Conservation (phyloP, 2,797 vertebrate species). For the Syngnathus rostellatus region DNA sequence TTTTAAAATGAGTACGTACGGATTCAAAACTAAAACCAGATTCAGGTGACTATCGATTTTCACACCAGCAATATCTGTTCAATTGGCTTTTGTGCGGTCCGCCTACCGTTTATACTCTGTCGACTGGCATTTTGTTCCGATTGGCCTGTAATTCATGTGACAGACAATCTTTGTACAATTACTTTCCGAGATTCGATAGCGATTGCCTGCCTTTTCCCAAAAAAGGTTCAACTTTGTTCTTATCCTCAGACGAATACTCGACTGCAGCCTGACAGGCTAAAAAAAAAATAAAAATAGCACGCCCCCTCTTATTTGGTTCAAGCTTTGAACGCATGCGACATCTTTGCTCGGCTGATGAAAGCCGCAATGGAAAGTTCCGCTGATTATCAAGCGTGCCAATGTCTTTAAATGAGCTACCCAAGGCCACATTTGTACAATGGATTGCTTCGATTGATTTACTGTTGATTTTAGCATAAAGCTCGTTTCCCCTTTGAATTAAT, state of each 20-base stretch:
- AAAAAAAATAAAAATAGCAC: neutral
- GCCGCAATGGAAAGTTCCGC: neutral
- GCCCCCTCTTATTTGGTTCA: neutral
- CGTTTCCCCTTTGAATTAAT: neutral
- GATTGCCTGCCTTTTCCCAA: neutral
- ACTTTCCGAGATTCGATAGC: neutral
- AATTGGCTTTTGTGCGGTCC: neutral
- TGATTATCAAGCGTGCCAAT: neutral
- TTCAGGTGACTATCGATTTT: neutral
- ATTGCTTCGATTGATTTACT: neutral
- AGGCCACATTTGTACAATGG: neutral
- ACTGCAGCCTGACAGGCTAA: neutral
- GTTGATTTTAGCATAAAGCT: slow-evolving; percentile 1
- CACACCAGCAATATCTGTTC: neutral
- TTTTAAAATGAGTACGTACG: neutral
- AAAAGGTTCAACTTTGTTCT: no score
- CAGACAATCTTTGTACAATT: neutral
- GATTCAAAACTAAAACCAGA: neutral
- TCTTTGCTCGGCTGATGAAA: neutral
- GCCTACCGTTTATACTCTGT: neutral
- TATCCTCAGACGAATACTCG: neutral
- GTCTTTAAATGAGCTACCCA: neutral
- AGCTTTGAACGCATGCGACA: neutral
- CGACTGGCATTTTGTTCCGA: neutral
- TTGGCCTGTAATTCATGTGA: neutral